These are phyloP conservation scores for Boloria euphrosyne DNA, from an alignment of 2,888 invertebrate genomes.

Conservation along the genomic window DNA sequence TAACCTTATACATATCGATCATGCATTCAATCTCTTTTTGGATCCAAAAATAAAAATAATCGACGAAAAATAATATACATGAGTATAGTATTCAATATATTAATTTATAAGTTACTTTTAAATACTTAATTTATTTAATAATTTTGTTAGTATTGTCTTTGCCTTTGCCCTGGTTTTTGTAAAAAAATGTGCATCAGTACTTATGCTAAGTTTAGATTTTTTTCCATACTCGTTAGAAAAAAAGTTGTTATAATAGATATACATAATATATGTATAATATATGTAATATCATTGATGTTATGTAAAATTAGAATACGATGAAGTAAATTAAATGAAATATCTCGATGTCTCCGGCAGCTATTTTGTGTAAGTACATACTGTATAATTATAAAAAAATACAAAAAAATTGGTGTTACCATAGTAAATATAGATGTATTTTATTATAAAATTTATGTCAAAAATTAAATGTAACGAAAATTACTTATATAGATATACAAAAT, in stretches of 20 bases:
- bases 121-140: no score
- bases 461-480: background rate
- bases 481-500: background rate
- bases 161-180: no score
- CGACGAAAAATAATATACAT: no score
- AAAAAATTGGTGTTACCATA: conserved; percentile 15
- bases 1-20: no score
- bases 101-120: no score
- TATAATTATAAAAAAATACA: conserved; percentile 1
- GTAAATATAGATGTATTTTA: conserved; percentile 2
- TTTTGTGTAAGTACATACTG: conserved; percentile 7
- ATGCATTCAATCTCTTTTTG: no score
- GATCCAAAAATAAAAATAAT: no score
- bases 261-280: no score
- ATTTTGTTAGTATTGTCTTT: no score
- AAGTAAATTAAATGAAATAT: background rate
- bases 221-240: background rate
- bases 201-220: background rate
- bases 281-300: background rate
- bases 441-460: background rate
- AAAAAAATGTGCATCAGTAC: no score
- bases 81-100: no score
- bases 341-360: conserved; percentile 13
- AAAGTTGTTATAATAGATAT: background rate
- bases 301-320: background rate